Conservation (phyloP, 2,888 invertebrate genomes). For the Apoda limacodes region DNA sequence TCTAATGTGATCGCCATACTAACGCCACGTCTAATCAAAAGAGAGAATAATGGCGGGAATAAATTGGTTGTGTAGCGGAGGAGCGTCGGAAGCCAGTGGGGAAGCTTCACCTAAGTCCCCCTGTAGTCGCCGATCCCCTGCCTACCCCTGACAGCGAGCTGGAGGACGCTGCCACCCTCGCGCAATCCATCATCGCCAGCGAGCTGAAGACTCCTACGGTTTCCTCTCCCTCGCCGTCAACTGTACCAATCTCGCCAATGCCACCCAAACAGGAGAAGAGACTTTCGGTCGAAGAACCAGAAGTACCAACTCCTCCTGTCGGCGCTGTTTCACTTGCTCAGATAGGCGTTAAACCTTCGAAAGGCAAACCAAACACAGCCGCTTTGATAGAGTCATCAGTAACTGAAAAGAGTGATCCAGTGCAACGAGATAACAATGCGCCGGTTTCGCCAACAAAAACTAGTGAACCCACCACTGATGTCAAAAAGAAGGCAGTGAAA, state of each 20-base stretch:
- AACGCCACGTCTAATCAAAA: conserved; percentile 63
- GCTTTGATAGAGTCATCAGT: conserved; percentile 55
- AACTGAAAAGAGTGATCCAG: conserved; percentile 27
- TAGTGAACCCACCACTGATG: conserved; percentile 14
- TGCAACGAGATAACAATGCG: conserved; percentile 15
- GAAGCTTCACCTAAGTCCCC: conserved; percentile 53
- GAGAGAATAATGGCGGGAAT: conserved; percentile 60
- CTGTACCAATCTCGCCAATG: conserved; percentile 25
- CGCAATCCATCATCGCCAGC: conserved; percentile 58
- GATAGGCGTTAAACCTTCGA: conserved; percentile 51
- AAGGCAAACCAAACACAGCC: conserved; percentile 44
- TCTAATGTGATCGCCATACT: conserved; percentile 70
- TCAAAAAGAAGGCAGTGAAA: conserved; percentile 61
- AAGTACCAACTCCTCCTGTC: conserved; percentile 62
- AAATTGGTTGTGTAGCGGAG: conserved; percentile 66
- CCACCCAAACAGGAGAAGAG: conserved; percentile 26
- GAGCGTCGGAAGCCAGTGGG: conserved; percentile 59
- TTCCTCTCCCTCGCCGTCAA: conserved; percentile 36
- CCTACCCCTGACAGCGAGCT: conserved; percentile 64
- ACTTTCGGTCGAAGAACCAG: conserved; percentile 43
- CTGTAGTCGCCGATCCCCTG: conserved; percentile 44
- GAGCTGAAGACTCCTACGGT: conserved; percentile 47
- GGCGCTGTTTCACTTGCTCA: conserved; percentile 63
- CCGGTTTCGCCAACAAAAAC: conserved; percentile 13
- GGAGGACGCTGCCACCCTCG: conserved; percentile 60